These are phyloP conservation scores for Ichneumon xanthorius DNA, from an alignment of 2,888 invertebrate species.

Conservation along the genomic window DNA sequence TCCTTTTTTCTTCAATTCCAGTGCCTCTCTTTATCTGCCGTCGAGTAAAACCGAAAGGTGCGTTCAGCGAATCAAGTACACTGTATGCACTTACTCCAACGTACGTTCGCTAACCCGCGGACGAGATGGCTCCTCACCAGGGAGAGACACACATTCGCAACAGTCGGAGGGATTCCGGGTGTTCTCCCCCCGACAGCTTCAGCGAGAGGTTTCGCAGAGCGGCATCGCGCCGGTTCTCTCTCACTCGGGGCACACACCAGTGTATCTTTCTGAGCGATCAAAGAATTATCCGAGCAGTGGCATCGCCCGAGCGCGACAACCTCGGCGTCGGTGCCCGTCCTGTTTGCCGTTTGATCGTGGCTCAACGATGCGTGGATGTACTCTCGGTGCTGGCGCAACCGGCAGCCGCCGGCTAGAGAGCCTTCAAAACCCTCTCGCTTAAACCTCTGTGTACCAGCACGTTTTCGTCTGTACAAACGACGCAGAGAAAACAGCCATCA, in stretches of 20 bases:
- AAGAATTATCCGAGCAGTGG: slow-evolving; percentile 80
- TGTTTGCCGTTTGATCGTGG: slow-evolving; percentile 80
- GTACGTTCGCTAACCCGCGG: not conserved
- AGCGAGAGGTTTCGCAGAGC: slow-evolving; percentile 39
- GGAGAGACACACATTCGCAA: slow-evolving; percentile 16
- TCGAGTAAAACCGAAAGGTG: slow-evolving; percentile 36
- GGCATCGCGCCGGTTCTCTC: slow-evolving; percentile 7
- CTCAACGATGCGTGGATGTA: slow-evolving; percentile 76
- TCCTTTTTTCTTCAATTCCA: not conserved
- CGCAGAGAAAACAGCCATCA: slow-evolving; percentile 35
- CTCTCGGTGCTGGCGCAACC: slow-evolving; percentile 42
- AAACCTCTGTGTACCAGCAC: slow-evolving; percentile 36
- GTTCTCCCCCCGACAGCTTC: slow-evolving; percentile 49
- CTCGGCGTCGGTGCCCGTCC: slow-evolving; percentile 73
- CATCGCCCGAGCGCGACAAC: slow-evolving; percentile 48
- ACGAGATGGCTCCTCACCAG: not conserved
- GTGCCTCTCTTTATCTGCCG: slow-evolving; percentile 34
- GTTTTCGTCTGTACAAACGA: slow-evolving; percentile 43
- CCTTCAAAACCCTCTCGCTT: slow-evolving; percentile 40
- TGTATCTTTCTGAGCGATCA: slow-evolving; percentile 82
- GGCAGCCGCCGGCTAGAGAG: slow-evolving; percentile 38
- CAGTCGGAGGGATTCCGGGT: slow-evolving; percentile 42
- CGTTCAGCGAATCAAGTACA: slow-evolving; percentile 2
- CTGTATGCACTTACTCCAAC: slow-evolving; percentile 9
- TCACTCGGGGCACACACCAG: slow-evolving; percentile 59